These are phyloP conservation scores for Pantherophis guttatus DNA, from an alignment of 2,113 vertebrate species.

Conservation along the genomic window DNA sequence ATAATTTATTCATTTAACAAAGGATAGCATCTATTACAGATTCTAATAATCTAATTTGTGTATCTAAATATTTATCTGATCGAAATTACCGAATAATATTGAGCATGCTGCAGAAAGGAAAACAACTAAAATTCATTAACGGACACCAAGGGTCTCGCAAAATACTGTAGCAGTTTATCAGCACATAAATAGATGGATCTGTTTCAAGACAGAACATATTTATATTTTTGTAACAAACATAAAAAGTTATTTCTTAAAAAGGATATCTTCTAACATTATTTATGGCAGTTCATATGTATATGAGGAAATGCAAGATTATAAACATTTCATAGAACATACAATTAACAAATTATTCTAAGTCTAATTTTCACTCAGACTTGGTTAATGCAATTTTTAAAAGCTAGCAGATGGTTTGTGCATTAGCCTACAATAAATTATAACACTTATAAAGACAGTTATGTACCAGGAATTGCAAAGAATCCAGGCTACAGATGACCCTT, in stretches of 20 bases:
- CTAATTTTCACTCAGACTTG: slow-evolving; percentile 58
- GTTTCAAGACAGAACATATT: slow-evolving; percentile 21
- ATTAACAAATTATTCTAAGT: slow-evolving; percentile 42
- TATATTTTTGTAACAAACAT: not conserved
- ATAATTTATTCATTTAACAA: not conserved
- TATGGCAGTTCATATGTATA: slow-evolving; percentile 36
- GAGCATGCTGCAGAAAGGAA: not conserved
- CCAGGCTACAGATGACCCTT: slow-evolving; percentile 69
- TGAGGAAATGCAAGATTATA: slow-evolving; percentile 42
- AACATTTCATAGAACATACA: slow-evolving; percentile 55
- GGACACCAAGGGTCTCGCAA: not conserved
- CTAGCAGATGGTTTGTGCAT: slow-evolving; percentile 64
- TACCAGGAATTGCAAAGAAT: slow-evolving; percentile 60
- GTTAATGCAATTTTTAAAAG: slow-evolving; percentile 49
- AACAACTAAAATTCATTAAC: not conserved
- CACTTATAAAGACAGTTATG: slow-evolving; percentile 64
- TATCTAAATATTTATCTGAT: not conserved
- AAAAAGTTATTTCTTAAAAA: slow-evolving; percentile 13
- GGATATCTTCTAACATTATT: slow-evolving; percentile 31
- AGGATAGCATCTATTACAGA: not conserved
- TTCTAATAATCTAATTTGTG: not conserved
- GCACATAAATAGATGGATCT: slow-evolving; percentile 29
- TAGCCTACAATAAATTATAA: slow-evolving; percentile 65
- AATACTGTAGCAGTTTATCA: not conserved
- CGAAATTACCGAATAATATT: not conserved